phyloP scores from a whole-genome alignment of 2,797 vertebrate species.

The Vireo griseus region DNA sequence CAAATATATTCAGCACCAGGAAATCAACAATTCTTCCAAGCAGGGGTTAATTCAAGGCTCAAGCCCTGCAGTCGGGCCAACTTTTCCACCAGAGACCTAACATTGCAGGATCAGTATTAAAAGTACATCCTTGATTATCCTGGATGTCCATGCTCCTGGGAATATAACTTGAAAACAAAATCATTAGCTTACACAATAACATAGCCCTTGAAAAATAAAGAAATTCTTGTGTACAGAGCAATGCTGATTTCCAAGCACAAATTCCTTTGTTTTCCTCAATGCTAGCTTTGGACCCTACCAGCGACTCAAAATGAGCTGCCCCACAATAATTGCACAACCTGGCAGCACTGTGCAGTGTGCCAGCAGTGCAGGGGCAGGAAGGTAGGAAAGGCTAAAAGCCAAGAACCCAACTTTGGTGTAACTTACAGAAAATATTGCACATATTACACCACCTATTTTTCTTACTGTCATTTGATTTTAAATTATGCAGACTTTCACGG shows the following conservation, averaged over 20 bases:
- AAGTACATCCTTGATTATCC: constrained; percentile 8
- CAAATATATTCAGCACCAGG: neutral
- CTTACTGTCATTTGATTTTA: neutral
- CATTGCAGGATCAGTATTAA: neutral
- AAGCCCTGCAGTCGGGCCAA: neutral
- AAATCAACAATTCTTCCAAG: constrained; percentile 5
- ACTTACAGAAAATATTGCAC: neutral
- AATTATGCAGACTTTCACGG: neutral
- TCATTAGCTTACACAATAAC: constrained; percentile 15
- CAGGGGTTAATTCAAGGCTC: constrained; percentile 22
- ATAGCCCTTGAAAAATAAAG: neutral
- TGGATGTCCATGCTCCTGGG: neutral
- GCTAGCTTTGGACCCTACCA: neutral
- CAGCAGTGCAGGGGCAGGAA: neutral
- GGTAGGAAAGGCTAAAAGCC: neutral
- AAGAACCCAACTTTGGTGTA: neutral
- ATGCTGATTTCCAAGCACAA: constrained; percentile 36
- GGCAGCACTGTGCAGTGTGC: neutral
- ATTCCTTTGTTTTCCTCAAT: constrained; percentile 44
- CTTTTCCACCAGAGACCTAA: neutral
- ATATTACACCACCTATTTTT: neutral
- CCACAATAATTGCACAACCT: neutral
- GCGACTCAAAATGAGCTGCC: neutral
- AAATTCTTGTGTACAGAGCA: neutral
- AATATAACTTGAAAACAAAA: constrained; percentile 36